Evolutionary conservation across 2,888 invertebrate species (phyloP).

Genomic region (Strigamia transsilvanica): DNA sequence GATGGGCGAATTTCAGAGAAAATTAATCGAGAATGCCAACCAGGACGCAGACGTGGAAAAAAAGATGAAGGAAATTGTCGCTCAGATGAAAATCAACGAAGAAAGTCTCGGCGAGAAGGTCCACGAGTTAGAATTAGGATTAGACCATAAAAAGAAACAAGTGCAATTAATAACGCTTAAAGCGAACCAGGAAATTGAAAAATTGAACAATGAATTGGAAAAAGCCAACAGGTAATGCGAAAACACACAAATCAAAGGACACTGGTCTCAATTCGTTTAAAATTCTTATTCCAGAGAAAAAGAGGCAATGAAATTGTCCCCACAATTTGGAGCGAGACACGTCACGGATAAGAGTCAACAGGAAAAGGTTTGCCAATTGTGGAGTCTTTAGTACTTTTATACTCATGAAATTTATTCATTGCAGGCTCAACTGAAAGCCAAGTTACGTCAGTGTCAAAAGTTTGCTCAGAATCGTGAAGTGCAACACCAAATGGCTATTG

Average conservation of each 20-base stretch:
- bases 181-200: slow-evolving; percentile 5
- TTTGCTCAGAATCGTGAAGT: slow-evolving; percentile 13
- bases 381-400: neutral
- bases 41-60: neutral
- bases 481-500: slow-evolving; percentile 21
- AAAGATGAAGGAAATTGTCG: slow-evolving; percentile 13
- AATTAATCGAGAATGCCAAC: neutral
- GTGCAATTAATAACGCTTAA: neutral
- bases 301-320: neutral
- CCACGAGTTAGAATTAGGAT: slow-evolving; percentile 3
- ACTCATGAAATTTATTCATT: neutral
- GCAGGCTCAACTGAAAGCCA: neutral
- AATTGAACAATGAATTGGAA: slow-evolving; percentile 27
- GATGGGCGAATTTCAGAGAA: neutral
- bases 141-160: slow-evolving; percentile 6
- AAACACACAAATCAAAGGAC: neutral
- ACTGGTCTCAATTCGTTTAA: neutral
- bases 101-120: neutral
- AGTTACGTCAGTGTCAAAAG: slow-evolving; percentile 3
- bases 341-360: neutral
- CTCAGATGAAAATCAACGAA: neutral
- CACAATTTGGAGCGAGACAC: neutral
- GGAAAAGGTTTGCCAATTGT: neutral
- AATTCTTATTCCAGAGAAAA: neutral
- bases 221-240: neutral